A percentile compares a stretch with the other conserved stretches of the same genome.
Conservation (phyloP, 2,113 vertebrate genomes). For the Corapipo altera region DNA sequence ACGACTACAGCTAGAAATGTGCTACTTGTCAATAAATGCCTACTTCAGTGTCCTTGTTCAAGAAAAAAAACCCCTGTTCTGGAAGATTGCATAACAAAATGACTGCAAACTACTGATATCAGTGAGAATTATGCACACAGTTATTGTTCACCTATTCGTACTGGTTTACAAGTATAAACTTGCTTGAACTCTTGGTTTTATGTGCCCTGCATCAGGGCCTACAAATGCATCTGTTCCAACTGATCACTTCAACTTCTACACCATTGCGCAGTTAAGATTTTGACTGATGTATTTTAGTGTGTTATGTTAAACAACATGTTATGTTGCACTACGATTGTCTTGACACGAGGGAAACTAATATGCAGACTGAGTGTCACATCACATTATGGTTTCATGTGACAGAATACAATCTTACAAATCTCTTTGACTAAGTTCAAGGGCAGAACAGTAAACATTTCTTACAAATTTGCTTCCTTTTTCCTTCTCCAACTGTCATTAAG, state of each 20-base stretch:
- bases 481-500: not conserved
- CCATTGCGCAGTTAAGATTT: not conserved
- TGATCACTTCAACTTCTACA: not conserved
- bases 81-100: not conserved
- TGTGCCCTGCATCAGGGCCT: not conserved
- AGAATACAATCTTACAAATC: not conserved
- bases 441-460: not conserved
- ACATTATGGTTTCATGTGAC: not conserved
- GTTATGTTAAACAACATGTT: not conserved
- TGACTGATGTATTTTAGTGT: not conserved
- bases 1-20: not conserved
- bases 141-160: not conserved
- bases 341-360: not conserved
- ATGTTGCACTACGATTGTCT: not conserved
- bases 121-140: not conserved
- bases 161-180: not conserved
- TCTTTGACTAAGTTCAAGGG: not conserved
- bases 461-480: not conserved
- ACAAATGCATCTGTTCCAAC: not conserved
- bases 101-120: not conserved
- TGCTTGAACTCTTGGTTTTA: not conserved
- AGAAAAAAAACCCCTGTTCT: not conserved
- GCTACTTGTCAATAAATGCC: not conserved
- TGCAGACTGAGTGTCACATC: not conserved
- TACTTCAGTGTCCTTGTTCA: not conserved